Conservation (phyloP, 2,113 vertebrate genomes). For the Antechinus stuartii region DNA sequence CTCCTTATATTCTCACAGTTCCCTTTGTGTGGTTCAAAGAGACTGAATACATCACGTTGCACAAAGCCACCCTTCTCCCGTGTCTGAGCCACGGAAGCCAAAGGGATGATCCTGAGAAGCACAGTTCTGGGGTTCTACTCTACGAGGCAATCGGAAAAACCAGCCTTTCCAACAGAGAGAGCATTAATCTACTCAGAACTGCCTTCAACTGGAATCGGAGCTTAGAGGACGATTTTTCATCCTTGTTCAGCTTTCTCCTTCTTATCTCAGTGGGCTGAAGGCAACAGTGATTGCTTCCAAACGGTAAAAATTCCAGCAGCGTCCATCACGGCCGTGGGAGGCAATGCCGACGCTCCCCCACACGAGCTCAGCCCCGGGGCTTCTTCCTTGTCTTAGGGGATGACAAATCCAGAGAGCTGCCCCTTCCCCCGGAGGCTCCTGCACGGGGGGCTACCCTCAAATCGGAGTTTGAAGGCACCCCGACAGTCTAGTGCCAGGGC, state of each 20-base stretch:
- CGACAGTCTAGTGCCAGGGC: slow-evolving; percentile 43
- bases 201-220: slow-evolving; percentile 70
- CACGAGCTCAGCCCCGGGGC: slow-evolving; percentile 31
- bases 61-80: neutral
- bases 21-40: no score
- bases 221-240: slow-evolving; percentile 68
- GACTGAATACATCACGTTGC: no score
- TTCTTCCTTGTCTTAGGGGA: slow-evolving; percentile 69
- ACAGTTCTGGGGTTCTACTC: slow-evolving; percentile 57
- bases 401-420: slow-evolving; percentile 73
- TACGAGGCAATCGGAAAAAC: slow-evolving; percentile 79
- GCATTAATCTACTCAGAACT: slow-evolving; percentile 68
- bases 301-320: slow-evolving; percentile 63
- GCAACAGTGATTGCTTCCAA: slow-evolving; percentile 63
- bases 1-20: slow-evolving; percentile 40
- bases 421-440: slow-evolving; percentile 73
- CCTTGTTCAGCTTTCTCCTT: slow-evolving; percentile 66
- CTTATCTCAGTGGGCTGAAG: slow-evolving; percentile 68
- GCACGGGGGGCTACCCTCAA: slow-evolving; percentile 66
- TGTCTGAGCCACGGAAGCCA: neutral
- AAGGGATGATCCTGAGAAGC: neutral
- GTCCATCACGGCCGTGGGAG: slow-evolving; percentile 70
- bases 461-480: slow-evolving; percentile 68
- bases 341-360: slow-evolving; percentile 69
- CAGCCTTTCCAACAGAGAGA: slow-evolving; percentile 38